Conservation (phyloP, 2,113 vertebrate species). For the Craseonycteris thonglongyai region DNA sequence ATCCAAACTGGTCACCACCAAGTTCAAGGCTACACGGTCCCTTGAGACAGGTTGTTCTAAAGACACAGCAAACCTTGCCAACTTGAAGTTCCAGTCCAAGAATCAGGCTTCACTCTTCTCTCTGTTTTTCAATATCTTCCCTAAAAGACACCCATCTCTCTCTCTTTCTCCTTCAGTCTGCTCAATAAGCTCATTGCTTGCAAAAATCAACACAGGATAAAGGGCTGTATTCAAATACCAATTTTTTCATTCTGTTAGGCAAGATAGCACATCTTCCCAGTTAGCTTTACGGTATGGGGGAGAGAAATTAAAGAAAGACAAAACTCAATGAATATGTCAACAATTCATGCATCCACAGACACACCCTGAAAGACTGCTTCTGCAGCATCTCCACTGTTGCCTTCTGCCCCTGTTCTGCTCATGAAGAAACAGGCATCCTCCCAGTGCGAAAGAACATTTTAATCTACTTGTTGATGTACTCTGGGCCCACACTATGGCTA, state of each 20-base stretch:
- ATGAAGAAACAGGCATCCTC: background rate
- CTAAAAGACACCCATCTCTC: background rate
- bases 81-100: rapidly evolving
- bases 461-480: conserved; percentile 52
- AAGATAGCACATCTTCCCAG: background rate
- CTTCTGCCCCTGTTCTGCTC: background rate
- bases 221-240: background rate
- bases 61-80: background rate
- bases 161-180: background rate
- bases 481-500: conserved; percentile 3
- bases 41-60: rapidly evolving
- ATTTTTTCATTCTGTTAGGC: background rate
- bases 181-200: background rate
- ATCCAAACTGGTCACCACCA: background rate
- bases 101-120: background rate
- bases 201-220: background rate
- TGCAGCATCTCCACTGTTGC: background rate
- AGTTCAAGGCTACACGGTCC: background rate
- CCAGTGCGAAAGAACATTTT: conserved; percentile 52
- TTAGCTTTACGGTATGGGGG: background rate
- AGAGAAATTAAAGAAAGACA: background rate
- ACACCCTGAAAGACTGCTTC: background rate
- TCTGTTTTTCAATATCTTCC: background rate
- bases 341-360: background rate
- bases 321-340: background rate